Conservation (phyloP, 2,113 vertebrate species). For the Xiphorhynchus elegans region DNA sequence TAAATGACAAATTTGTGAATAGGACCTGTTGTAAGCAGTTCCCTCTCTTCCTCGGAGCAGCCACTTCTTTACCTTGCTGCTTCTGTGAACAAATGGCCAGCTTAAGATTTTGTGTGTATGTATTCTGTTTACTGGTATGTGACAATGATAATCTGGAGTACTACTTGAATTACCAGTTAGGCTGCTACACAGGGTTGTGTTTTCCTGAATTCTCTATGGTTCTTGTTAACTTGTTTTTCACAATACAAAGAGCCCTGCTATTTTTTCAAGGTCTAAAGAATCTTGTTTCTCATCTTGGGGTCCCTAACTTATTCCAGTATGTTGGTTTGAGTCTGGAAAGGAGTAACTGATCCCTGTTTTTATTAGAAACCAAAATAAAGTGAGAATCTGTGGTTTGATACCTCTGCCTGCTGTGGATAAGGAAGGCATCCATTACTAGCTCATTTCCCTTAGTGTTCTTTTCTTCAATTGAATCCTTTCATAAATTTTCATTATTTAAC, state of each 20-base stretch:
- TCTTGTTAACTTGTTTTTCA: neutral
- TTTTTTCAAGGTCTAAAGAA: neutral
- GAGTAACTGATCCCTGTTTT: neutral
- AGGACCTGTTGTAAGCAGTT: neutral
- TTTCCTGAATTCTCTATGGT: neutral
- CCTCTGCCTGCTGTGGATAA: neutral
- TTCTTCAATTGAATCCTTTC: neutral
- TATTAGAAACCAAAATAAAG: neutral
- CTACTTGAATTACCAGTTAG: neutral
- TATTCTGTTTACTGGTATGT: neutral
- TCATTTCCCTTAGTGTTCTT: neutral
- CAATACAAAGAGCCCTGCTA: neutral
- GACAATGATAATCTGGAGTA: neutral
- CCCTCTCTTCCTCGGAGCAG: neutral
- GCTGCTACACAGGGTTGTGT: neutral
- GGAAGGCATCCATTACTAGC: neutral
- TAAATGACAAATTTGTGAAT: neutral
- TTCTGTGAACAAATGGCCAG: neutral
- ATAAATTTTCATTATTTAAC: neutral
- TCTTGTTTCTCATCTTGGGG: neutral
- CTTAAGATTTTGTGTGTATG: neutral
- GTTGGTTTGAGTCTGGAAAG: neutral
- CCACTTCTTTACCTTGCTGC: neutral
- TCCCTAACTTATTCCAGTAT: neutral
- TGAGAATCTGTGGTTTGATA: neutral